phyloP scores from a whole-genome alignment of 2,113 vertebrate genomes.

The Glaucomys volans region DNA sequence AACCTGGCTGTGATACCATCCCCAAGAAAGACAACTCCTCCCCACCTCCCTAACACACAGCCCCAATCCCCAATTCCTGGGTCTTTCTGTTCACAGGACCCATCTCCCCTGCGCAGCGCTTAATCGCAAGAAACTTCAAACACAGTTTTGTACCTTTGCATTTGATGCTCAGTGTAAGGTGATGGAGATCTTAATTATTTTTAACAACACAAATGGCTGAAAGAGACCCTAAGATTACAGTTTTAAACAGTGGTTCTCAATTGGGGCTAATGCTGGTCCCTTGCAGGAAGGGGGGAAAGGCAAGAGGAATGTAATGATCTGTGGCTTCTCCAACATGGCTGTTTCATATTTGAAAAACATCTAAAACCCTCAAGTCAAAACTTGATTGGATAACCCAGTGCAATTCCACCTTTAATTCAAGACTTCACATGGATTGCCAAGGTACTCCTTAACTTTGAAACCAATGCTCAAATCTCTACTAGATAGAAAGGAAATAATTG shows the following conservation, averaged over 20 bases:
- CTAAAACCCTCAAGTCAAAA: background rate
- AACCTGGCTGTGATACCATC: background rate
- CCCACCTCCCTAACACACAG: too few species aligned
- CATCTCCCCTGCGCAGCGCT: background rate
- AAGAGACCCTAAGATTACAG: background rate
- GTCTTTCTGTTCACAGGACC: background rate
- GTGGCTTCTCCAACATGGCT: background rate
- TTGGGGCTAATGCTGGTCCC: background rate
- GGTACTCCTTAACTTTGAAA: background rate
- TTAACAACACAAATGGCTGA: background rate
- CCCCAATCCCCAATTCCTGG: background rate
- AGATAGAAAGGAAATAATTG: background rate
- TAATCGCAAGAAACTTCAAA: background rate
- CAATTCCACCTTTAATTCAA: background rate
- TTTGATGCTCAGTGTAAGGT: background rate
- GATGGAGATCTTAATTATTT: background rate
- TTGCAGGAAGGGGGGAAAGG: background rate
- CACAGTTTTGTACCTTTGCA: background rate
- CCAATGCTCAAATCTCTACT: background rate
- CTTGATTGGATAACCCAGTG: background rate
- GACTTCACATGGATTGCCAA: conserved; percentile 10
- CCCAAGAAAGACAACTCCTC: background rate
- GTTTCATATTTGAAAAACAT: background rate
- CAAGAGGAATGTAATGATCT: background rate
- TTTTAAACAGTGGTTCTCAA: background rate